Base-by-base conservation (phyloP, 1,140 invertebrate species). In the Euschistus heros region DNA sequence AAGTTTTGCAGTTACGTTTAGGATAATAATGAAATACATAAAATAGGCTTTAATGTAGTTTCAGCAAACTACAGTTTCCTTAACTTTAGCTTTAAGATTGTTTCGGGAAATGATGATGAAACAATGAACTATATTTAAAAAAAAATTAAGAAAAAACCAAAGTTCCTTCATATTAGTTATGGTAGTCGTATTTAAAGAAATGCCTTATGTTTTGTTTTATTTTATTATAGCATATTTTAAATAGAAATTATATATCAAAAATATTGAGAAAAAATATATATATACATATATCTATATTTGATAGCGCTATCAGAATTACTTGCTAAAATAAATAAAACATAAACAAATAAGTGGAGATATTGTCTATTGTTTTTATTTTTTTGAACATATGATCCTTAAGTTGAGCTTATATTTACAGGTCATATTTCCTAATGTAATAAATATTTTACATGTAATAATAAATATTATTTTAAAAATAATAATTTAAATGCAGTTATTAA, bases 201-300 rank as follows among this genome's bases (percentile, higher is more conserved):
- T 57, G 54, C 54, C 54, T 57, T 57, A 57, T 24, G 54, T 22
- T 57, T 26, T 57, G 54, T 57, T 57, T 57, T 22, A 57, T 57
- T 57, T 57, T 22, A 18, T 57, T 26, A 57, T 57, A 57, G 54
- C 20, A 57, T 57, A 57, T 57, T 57, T 57, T 57, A 57, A 57
- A 57, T 57, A 57, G 54, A 24, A 24, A 20, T 20, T 50, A 50
- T 50, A 50, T 37, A 37, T 37, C 33, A 37, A 37, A 57, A 57
- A 57, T 57, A 57, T 50, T 20, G 5, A 57, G 15, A 57, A 24
- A 57, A 57, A 8, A 57, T 57, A 57, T 26, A 57, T 57, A 26
- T 57, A 26, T 57, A 57, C 54, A 57, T 54, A 54, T 57, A 57
- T 57, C 54, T 57, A 57, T 57, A 57, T 57, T 57, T 57, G 54